Evolutionary conservation across 2,797 vertebrate genomes (phyloP), one percentile per base, ranked within the genome.

Genomic region (Syngnathus rostellatus): DNA sequence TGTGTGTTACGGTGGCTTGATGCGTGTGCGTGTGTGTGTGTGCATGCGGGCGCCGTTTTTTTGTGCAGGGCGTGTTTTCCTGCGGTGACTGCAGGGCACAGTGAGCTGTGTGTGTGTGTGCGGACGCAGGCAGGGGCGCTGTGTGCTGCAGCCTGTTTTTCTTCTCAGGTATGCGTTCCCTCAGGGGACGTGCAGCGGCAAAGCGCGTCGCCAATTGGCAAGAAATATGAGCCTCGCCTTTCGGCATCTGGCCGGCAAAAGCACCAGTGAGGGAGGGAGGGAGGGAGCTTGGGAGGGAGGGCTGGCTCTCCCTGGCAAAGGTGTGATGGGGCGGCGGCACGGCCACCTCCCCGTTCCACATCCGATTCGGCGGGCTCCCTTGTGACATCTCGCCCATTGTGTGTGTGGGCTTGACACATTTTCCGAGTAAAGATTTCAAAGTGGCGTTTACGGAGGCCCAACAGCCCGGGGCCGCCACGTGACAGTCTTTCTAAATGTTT

Each of bases 131-230:
- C 82, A 77, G 81, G 72, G 82, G 86, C 74, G 83, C 31, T 31
- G 84, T 83, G 88, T 84, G 86, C 80, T 81, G 70, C 17, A 87
- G 88, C 87, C 86, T 88, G 88, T 88, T 88, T 84, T 83, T 81
- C 84, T 80, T 85, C 85, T 88, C 89, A 90, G 89, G 90, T 92
- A 92, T 92, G 86, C 77, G 84, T 80, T 86, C 87, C 91, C 77
- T 50, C 75, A 85, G 90, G 90, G 82, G 85, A 92, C 81, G 81
- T 75, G 62, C 86, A 89, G 77, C 75, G 84, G 83, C 77, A 82
- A 83, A 79, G 70, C 80, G 67, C 69, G 76, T 72, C 73, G 69
- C 82, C 77, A 81, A 83, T 81, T 79, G 79, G 66, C 58, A 21
- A 39, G 67, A 60, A 73, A 77, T 79, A 63, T 61, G 67, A 67